These are phyloP conservation scores for Marmota monax DNA, from an alignment of 2,113 vertebrate genomes.

Conservation along the genomic window DNA sequence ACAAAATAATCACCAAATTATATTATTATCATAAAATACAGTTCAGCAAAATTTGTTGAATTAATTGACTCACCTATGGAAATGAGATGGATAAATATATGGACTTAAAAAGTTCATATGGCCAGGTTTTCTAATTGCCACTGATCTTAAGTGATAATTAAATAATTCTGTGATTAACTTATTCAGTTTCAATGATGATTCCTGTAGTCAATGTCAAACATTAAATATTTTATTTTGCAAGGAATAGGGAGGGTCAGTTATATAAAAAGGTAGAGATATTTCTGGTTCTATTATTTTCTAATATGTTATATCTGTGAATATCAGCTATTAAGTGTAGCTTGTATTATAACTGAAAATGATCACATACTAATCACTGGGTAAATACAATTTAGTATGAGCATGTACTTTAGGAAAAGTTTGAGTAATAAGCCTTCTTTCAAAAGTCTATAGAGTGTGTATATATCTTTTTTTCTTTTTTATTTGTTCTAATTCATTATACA, in stretches of 20 bases:
- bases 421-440: too few relatives aligned
- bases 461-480: too few relatives aligned
- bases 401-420: too few relatives aligned
- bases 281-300: slow-evolving; percentile 22
- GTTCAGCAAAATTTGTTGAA: neutral
- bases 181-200: slow-evolving; percentile 35
- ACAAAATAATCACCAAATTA: slow-evolving; percentile 34
- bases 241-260: neutral
- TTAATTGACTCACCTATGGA: neutral
- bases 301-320: slow-evolving; percentile 45
- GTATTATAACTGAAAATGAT: slow-evolving; percentile 42
- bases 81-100: neutral
- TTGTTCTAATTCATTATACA: too few relatives aligned
- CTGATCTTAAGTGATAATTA: slow-evolving; percentile 18
- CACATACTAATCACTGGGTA: neutral
- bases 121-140: neutral
- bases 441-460: too few relatives aligned
- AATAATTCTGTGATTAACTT: slow-evolving; percentile 47
- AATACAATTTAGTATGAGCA: neutral
- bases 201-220: slow-evolving; percentile 26
- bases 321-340: slow-evolving; percentile 47
- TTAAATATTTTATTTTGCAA: slow-evolving; percentile 52
- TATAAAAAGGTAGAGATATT: neutral
- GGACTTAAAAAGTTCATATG: neutral
- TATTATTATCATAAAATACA: neutral